Conservation (phyloP, 2,888 invertebrate species). For the Aspidiotus destructor region DNA sequence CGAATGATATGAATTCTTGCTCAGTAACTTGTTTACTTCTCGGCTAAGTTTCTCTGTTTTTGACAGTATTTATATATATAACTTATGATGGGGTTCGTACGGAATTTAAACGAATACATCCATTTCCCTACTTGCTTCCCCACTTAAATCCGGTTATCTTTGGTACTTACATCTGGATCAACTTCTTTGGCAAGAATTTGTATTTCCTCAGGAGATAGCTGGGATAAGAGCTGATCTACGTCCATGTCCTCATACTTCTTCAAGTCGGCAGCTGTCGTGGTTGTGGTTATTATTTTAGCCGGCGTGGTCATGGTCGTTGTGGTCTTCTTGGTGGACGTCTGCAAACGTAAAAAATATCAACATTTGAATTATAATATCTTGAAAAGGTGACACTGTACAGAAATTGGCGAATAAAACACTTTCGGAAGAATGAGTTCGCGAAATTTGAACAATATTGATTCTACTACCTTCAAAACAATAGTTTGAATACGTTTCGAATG, state of each 20-base stretch:
- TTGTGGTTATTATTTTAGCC: slow-evolving; percentile 76
- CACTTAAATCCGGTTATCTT: too few species aligned
- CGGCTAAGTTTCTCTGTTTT: too few species aligned
- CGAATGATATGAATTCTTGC: too few species aligned
- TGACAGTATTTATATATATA: too few species aligned
- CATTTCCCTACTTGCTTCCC: too few species aligned
- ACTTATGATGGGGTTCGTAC: too few species aligned
- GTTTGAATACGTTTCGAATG: too few species aligned
- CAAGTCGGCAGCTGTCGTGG: slow-evolving; percentile 49
- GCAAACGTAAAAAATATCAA: slow-evolving; percentile 44
- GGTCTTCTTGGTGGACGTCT: slow-evolving; percentile 75
- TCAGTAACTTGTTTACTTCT: too few species aligned
- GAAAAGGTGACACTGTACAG: too few species aligned
- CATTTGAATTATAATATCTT: neutral
- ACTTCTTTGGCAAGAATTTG: slow-evolving; percentile 96
- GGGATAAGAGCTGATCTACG: slow-evolving; percentile 86
- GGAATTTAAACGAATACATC: too few species aligned
- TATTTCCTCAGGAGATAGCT: slow-evolving; percentile 89
- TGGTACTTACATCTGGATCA: slow-evolving; percentile 89
- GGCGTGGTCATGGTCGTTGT: slow-evolving; percentile 84
- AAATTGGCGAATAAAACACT: neutral
- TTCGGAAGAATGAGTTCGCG: neutral
- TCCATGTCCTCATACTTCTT: slow-evolving; percentile 89
- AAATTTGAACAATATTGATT: neutral
- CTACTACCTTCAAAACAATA: too few species aligned